phyloP scores from a whole-genome alignment of 2,113 vertebrate genomes.

The Otolemur garnettii region DNA sequence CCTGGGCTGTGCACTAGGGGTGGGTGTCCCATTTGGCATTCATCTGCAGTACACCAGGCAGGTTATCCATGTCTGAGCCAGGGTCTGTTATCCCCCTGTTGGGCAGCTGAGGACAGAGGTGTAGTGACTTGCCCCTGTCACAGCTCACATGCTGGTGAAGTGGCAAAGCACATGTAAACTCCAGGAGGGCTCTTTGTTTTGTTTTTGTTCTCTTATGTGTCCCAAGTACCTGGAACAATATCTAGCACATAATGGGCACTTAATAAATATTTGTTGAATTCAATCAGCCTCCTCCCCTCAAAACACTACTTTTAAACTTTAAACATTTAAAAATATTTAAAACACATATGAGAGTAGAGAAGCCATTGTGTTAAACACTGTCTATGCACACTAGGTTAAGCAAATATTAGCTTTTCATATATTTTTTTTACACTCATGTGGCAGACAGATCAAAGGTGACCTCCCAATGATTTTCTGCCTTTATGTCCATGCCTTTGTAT shows the following conservation, averaged over 20 bases:
- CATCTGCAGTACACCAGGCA: neutral
- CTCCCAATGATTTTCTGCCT: neutral
- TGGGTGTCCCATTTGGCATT: neutral
- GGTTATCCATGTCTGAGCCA: neutral
- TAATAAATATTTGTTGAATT: conserved; percentile 79
- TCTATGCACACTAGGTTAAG: neutral
- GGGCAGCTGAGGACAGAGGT: neutral
- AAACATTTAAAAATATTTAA: conserved; percentile 16
- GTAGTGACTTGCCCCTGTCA: neutral
- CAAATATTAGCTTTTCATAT: conserved; percentile 28
- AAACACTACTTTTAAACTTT: conserved; percentile 4
- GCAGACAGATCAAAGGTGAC: neutral
- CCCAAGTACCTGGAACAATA: conserved; percentile 58
- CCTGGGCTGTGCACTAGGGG: neutral
- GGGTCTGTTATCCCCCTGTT: neutral
- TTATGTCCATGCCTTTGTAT: neutral
- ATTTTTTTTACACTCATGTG: neutral
- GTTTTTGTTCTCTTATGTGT: conserved; percentile 52
- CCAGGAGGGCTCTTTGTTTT: neutral
- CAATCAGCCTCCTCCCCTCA: neutral
- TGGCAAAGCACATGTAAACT: conserved; percentile 34
- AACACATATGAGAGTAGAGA: neutral
- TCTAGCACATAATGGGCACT: conserved; percentile 67
- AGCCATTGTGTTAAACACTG: neutral
- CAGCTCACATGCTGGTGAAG: neutral